Conservation (phyloP, 2,888 invertebrate genomes). For the Lobophora halterata region DNA sequence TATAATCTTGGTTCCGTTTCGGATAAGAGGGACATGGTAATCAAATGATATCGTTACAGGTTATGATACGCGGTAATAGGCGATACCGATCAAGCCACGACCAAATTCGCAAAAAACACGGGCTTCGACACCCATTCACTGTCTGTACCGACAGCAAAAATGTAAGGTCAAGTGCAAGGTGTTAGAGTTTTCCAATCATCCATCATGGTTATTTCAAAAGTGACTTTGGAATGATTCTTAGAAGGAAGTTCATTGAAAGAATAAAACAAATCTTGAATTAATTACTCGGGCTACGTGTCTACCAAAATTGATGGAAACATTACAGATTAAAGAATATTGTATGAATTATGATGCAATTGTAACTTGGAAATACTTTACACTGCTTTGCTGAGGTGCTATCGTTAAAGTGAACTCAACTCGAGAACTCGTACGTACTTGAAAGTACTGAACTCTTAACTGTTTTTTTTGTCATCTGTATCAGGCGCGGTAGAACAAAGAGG, state of each 20-base stretch:
- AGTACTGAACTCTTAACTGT: constrained; percentile 9
- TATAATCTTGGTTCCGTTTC: constrained; percentile 40
- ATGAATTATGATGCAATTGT: too few species aligned
- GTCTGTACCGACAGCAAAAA: constrained; percentile 41
- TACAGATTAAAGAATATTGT: too few species aligned
- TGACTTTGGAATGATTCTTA: too few species aligned
- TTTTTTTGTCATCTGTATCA: constrained; percentile 35
- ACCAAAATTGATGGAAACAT: too few species aligned
- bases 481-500: constrained; percentile 58
- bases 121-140: constrained; percentile 48
- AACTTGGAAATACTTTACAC: too few species aligned
- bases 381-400: too few species aligned
- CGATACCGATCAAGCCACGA: constrained; percentile 53
- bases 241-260: background rate
- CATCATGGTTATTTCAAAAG: constrained; percentile 5
- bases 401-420: too few species aligned
- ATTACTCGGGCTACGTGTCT: too few species aligned
- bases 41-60: constrained; percentile 64
- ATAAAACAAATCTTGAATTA: too few species aligned
- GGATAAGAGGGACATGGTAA: constrained; percentile 36
- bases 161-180: constrained; percentile 8
- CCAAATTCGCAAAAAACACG: constrained; percentile 64
- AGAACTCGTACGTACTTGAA: background rate
- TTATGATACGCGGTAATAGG: constrained; percentile 57
- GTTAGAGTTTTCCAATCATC: constrained; percentile 6